phyloP scores from a whole-genome alignment of 2,113 vertebrate genomes.

The Caloenas nicobarica region DNA sequence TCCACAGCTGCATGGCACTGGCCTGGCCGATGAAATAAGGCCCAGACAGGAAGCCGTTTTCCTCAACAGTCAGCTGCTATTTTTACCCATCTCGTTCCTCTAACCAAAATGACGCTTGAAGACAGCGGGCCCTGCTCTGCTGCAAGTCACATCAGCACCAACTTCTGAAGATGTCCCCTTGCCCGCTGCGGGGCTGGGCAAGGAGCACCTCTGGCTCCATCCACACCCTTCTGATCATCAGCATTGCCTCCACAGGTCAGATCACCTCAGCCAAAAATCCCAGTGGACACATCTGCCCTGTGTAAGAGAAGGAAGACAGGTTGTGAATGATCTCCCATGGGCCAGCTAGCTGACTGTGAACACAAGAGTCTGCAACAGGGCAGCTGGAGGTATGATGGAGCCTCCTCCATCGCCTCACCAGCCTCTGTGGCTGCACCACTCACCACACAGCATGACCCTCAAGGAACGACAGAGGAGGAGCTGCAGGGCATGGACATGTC shows the following conservation, averaged over 20 bases:
- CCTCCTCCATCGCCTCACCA: neutral
- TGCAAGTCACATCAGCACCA: neutral
- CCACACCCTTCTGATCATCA: neutral
- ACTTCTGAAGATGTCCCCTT: neutral
- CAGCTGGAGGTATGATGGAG: neutral
- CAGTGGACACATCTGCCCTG: neutral
- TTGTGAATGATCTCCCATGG: neutral
- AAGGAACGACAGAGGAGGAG: neutral
- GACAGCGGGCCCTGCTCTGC: neutral
- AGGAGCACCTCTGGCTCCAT: neutral
- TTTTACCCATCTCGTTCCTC: slow-evolving; percentile 38
- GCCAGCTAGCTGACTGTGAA: accelerated
- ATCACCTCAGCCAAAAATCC: neutral
- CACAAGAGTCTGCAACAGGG: neutral
- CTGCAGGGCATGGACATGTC: neutral
- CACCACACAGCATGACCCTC: neutral
- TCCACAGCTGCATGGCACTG: neutral
- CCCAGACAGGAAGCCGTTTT: slow-evolving; percentile 45
- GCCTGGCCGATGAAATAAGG: slow-evolving; percentile 9
- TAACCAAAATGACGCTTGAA: neutral
- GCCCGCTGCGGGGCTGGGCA: accelerated
- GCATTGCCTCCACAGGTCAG: accelerated
- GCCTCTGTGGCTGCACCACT: neutral
- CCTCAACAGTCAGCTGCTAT: slow-evolving; percentile 55
- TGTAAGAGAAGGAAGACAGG: neutral